Evolutionary conservation across 2,113 vertebrate species (phyloP), one percentile per base, ranked within the genome.

Genomic region (Noturus placidus): DNA sequence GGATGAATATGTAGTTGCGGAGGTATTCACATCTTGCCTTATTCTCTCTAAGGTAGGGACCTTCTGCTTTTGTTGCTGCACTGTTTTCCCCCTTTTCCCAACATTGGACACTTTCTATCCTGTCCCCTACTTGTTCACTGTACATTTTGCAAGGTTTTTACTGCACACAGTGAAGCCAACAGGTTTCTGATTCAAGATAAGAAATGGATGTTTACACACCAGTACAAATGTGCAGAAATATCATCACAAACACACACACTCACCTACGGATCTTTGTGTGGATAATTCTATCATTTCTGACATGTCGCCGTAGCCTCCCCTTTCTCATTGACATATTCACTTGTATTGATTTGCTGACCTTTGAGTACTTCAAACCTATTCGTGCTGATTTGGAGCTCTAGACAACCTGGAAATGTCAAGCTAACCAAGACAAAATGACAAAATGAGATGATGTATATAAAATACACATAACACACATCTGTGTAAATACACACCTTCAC

Each of bases 321-420:
- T 83, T 46, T 61, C 33, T 30, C 69, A 83, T 79, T 90, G 80
- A 83, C 89, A 88, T 86, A 85, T 84, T 65, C 42, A 52, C 74
- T 86, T 17, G 56, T 86, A 82, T 90, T 81, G 50, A 77, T 81
- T 69, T 52, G 52, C 8, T 86, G 87, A 85, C 87, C 84, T 86
- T 80, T 72, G 57, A 56, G 70, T 67, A 86, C 33, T 42, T 87
- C 84, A 84, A 79, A 59, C 84, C 54, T 86, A 46, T 76, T 84
- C 30, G 25, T 61, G 27, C 52, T 88, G 63, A 77, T 86, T 27
- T 67, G 74, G 69, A 84, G 86, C 46, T 35, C 38, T 70, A 74
- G 84, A 88, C 74, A 87, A 78, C 22, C 56, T 84, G 76, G 46
- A 90, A 90, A 90, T 83, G 89, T 90, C 87, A 90, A 88, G 80